Evolutionary conservation across 2,113 vertebrate species (phyloP).

Genomic region (Lampris megalopsis): DNA sequence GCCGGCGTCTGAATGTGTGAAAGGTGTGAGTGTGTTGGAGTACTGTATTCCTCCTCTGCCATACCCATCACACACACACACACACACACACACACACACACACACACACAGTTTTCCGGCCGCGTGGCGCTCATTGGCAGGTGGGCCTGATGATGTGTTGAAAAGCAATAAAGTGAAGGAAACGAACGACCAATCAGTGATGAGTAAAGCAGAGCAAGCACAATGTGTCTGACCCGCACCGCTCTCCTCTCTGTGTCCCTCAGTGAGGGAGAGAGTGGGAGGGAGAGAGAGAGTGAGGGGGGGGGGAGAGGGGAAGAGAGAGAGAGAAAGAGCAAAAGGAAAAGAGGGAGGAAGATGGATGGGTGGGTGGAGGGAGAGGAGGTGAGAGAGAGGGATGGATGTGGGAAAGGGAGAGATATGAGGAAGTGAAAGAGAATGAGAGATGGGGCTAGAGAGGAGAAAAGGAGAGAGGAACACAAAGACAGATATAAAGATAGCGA

Average conservation of each 20-base stretch:
- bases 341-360: neutral
- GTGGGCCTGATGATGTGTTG: conserved; percentile 55
- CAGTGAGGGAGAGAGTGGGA: conserved; percentile 4
- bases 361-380: conserved; percentile 7
- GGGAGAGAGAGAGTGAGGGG: conserved; percentile 8
- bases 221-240: conserved; percentile 17
- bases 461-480: neutral
- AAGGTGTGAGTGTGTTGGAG: conserved; percentile 6
- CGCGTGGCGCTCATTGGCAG: conserved; percentile 53
- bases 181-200: conserved; percentile 49
- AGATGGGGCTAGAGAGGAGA: neutral
- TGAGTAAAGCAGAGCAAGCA: conserved; percentile 62
- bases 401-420: neutral
- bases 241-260: conserved; percentile 20
- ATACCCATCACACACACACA: conserved; percentile 24
- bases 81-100: too few relatives aligned
- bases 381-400: neutral
- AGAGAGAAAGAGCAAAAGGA: neutral
- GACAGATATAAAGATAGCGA: too few relatives aligned
- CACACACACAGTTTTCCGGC: conserved; percentile 21
- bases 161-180: conserved; percentile 56
- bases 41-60: neutral
- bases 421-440: neutral
- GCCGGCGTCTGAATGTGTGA: conserved; percentile 1
- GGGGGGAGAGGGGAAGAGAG: neutral